Evolutionary conservation across 2,888 invertebrate species (phyloP).

Genomic region (Dioctria rufipes): DNA sequence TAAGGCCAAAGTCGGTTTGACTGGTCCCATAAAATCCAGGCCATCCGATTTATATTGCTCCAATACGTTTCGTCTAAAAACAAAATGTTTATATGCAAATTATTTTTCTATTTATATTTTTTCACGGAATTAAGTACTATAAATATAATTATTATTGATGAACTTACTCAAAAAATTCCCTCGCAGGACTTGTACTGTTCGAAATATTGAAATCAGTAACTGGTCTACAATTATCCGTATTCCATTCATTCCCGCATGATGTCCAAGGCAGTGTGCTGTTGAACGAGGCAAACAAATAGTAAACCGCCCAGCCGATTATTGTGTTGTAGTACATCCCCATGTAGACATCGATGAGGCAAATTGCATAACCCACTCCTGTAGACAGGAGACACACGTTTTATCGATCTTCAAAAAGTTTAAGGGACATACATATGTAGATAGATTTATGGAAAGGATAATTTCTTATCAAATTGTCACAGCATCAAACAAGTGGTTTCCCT

Average conservation of each 20-base stretch:
- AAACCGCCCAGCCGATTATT: conserved; percentile 96
- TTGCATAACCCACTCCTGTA: conserved; percentile 94
- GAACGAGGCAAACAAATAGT: conserved; percentile 89
- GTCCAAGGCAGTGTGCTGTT: conserved; percentile 89
- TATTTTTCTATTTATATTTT: too few relatives aligned
- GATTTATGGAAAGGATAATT: conserved; percentile 43
- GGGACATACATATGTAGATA: too few relatives aligned
- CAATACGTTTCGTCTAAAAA: conserved; percentile 84
- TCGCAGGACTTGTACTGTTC: conserved; percentile 83
- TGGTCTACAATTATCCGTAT: conserved; percentile 83
- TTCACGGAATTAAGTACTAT: too few relatives aligned
- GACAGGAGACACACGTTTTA: too few relatives aligned
- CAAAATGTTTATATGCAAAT: conserved; percentile 38
- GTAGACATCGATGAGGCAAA: conserved; percentile 95
- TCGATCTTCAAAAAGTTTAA: conserved; percentile 53
- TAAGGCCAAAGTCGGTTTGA: conserved; percentile 90
- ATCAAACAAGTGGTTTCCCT: conserved; percentile 48
- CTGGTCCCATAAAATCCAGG: conserved; percentile 88
- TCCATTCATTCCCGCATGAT: conserved; percentile 89
- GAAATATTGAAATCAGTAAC: conserved; percentile 75
- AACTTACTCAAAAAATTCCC: conserved; percentile 90
- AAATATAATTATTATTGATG: background rate
- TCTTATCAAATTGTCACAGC: conserved; percentile 43
- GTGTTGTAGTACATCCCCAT: conserved; percentile 98
- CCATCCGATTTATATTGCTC: conserved; percentile 88